phyloP scores from a whole-genome alignment of 2,113 vertebrate species.

The Epinephelus moara region DNA sequence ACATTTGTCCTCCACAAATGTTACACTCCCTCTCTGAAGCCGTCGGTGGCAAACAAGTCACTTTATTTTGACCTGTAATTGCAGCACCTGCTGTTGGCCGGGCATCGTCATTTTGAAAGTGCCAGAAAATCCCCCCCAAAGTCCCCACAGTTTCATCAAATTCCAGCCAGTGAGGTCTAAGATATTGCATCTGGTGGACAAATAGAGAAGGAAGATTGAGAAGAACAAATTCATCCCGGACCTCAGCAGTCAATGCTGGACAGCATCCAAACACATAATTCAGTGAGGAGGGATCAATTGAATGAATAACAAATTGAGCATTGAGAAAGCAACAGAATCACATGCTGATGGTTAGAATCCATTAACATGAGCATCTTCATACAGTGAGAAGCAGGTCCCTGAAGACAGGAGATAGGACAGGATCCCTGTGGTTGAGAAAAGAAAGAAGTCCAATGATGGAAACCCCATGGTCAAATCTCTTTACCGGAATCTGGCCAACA shows the following conservation, averaged over 20 bases:
- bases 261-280: background rate
- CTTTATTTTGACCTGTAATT: slow-evolving; percentile 43
- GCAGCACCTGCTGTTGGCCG: slow-evolving; percentile 12
- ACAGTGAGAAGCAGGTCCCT: background rate
- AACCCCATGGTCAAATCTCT: too few relatives aligned
- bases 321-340: background rate
- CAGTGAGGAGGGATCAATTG: slow-evolving; percentile 1
- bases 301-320: slow-evolving; percentile 1
- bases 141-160: slow-evolving; percentile 18
- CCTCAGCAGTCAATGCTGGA: background rate
- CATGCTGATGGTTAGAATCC: background rate
- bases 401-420: background rate
- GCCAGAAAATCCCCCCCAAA: background rate
- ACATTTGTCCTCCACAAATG: slow-evolving; percentile 51
- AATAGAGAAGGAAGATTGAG: background rate
- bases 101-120: slow-evolving; percentile 22
- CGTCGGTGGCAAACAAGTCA: slow-evolving; percentile 21
- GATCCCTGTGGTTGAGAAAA: background rate
- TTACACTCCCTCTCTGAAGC: slow-evolving; percentile 8
- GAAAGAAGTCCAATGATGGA: too few relatives aligned
- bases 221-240: background rate
- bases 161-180: background rate
- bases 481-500: background rate
- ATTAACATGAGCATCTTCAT: background rate
- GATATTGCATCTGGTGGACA: slow-evolving; percentile 1